phyloP scores from a whole-genome alignment of 2,797 vertebrate species.

The Neopelma chrysocephalum region DNA sequence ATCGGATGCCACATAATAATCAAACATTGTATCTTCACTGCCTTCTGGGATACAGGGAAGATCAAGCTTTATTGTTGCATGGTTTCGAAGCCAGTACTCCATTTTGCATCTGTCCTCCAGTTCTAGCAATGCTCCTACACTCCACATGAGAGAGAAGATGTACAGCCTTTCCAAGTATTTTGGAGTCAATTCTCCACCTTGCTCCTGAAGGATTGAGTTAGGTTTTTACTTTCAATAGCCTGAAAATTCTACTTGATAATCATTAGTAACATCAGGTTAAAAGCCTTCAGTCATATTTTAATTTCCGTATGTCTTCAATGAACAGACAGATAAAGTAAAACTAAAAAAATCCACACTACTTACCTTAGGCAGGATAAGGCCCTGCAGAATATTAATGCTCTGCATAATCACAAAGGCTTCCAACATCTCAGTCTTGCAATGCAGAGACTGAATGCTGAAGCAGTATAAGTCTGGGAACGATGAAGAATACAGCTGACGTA shows the following conservation, averaged over 20 bases:
- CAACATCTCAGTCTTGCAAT: slow-evolving; percentile 88
- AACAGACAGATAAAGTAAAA: neutral
- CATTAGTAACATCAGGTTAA: neutral
- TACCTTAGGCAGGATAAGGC: slow-evolving; percentile 90
- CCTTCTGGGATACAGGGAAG: slow-evolving; percentile 79
- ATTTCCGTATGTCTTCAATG: neutral
- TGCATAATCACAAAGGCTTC: slow-evolving; percentile 94
- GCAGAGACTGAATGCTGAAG: slow-evolving; percentile 87
- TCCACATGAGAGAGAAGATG: slow-evolving; percentile 94
- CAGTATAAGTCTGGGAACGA: slow-evolving; percentile 87
- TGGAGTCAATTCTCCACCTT: slow-evolving; percentile 79
- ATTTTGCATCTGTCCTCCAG: slow-evolving; percentile 84
- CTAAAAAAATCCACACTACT: neutral
- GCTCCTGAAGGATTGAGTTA: slow-evolving; percentile 79
- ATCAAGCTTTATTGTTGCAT: slow-evolving; percentile 75
- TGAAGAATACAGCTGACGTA: slow-evolving; percentile 83
- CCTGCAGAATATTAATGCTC: slow-evolving; percentile 91
- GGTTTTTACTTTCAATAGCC: neutral
- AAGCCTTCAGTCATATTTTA: neutral
- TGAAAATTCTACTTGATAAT: neutral
- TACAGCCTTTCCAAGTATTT: slow-evolving; percentile 88
- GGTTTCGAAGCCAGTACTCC: slow-evolving; percentile 87
- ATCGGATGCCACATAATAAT: slow-evolving; percentile 86
- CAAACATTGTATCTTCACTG: slow-evolving; percentile 87
- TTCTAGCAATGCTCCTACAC: slow-evolving; percentile 89